A percentile compares a stretch with the other conserved stretches of the same genome.
These are phyloP conservation scores for Wiebesia pumilae DNA, from an alignment of 1,140 invertebrate genomes.

Conservation along the genomic window DNA sequence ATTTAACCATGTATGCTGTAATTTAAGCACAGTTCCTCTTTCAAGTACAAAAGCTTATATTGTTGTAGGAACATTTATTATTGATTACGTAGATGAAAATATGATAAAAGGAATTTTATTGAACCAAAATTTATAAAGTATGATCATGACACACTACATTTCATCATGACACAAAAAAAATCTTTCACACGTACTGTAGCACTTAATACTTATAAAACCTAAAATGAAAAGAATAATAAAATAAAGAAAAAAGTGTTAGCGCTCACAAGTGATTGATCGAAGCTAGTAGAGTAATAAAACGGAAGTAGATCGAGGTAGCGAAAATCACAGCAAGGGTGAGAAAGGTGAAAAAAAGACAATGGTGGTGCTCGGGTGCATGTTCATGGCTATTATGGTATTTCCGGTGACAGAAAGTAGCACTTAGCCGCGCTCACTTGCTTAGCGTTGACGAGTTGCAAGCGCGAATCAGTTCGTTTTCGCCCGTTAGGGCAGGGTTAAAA, in stretches of 20 bases:
- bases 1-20: no score
- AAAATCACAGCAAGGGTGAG: background rate
- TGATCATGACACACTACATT: conserved; percentile 13
- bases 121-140: background rate
- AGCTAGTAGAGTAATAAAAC: background rate
- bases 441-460: conserved; percentile 55
- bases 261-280: conserved; percentile 40
- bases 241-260: conserved; percentile 17
- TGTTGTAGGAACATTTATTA: no score
- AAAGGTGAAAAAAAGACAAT: conserved; percentile 28
- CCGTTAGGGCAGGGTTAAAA: background rate
- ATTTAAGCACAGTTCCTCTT: no score
- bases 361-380: conserved; percentile 18
- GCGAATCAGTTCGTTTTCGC: conserved; percentile 58
- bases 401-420: conserved; percentile 71
- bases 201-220: background rate
- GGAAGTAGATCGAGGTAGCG: conserved; percentile 4
- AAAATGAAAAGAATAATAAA: background rate
- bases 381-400: conserved; percentile 63
- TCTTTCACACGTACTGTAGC: background rate
- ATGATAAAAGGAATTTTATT: background rate
- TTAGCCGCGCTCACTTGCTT: conserved; percentile 54
- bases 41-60: no score
- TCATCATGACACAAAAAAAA: background rate
- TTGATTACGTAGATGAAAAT: background rate